A percentile compares a stretch with the other conserved stretches of the same genome.
phyloP scores from a whole-genome alignment of 2,113 vertebrate genomes.

The Datnioides undecimradiatus region DNA sequence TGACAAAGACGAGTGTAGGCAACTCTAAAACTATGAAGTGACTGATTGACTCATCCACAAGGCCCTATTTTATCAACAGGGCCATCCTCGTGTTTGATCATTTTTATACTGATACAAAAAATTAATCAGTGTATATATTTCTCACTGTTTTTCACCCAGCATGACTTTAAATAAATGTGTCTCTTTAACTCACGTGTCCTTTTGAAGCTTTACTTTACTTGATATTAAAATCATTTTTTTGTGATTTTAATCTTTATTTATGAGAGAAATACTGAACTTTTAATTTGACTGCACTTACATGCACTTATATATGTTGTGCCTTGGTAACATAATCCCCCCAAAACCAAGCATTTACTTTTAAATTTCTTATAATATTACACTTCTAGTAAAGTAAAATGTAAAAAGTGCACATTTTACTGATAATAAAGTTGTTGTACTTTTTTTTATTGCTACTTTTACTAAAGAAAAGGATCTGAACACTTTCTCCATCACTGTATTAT shows the following conservation, averaged over 20 bases:
- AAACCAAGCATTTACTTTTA: no score
- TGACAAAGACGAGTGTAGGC: constrained; percentile 46
- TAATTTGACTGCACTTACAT: not conserved
- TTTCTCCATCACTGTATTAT: not conserved
- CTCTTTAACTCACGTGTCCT: not conserved
- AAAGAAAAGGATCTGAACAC: not conserved
- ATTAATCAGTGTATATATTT: not conserved
- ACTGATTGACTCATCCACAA: not conserved
- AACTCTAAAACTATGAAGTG: not conserved
- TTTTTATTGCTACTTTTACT: not conserved
- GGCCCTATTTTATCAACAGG: not conserved
- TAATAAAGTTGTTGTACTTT: not conserved
- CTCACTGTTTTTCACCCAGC: not conserved
- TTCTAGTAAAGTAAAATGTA: not conserved
- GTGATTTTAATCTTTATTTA: not conserved
- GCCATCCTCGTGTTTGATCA: not conserved
- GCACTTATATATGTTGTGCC: no score
- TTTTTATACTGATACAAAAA: not conserved
- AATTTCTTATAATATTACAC: no score
- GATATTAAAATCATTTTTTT: not conserved
- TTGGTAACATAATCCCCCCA: no score
- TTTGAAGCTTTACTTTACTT: not conserved
- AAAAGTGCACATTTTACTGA: not conserved
- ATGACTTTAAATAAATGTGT: not conserved
- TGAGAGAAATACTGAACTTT: not conserved